A percentile compares a stretch with the other conserved stretches of the same genome.
phyloP scores from a whole-genome alignment of 1,140 invertebrate species.

The Drosophila pseudoananassae region DNA sequence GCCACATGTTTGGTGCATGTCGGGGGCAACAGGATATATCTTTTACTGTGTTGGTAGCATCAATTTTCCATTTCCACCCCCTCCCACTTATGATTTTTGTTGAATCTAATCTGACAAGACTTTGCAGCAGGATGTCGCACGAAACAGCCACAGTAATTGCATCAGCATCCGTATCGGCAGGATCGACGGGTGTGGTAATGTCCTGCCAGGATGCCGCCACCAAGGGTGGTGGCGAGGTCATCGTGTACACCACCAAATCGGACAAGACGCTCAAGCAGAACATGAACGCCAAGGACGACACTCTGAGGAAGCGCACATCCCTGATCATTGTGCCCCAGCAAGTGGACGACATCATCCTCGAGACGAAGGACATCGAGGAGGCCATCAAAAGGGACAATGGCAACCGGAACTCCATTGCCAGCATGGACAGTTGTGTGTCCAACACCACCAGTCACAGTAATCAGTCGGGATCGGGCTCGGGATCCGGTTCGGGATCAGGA shows the following conservation, averaged over 20 bases:
- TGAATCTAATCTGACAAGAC: constrained; percentile 17
- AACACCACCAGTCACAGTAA: constrained; percentile 65
- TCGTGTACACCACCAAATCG: constrained; percentile 78
- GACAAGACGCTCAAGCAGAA: constrained; percentile 83
- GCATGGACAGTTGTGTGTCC: constrained; percentile 79
- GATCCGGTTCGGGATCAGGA: constrained; percentile 1
- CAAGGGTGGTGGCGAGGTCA: constrained; percentile 70
- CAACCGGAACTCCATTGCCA: constrained; percentile 78
- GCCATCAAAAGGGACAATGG: constrained; percentile 20
- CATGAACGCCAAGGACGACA: constrained; percentile 83
- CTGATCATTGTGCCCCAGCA: constrained; percentile 81
- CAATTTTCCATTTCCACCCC: constrained; percentile 57
- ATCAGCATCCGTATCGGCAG: not conserved
- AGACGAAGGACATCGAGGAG: constrained; percentile 7
- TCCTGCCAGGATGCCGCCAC: constrained; percentile 48
- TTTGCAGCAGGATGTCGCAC: constrained; percentile 69
- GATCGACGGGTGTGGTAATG: constrained; percentile 1
- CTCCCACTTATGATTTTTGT: not conserved
- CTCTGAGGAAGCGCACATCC: constrained; percentile 80
- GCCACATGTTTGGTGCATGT: constrained; percentile 51
- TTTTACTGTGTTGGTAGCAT: constrained; percentile 59
- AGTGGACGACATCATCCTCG: constrained; percentile 36
- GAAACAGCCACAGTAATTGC: constrained; percentile 35
- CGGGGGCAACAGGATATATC: not conserved
- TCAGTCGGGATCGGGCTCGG: constrained; percentile 34